Percentiles rank a stretch among this genome's conserved stretches.
phyloP scores from a whole-genome alignment of 2,797 vertebrate genomes.

The Fundulus diaphanus region DNA sequence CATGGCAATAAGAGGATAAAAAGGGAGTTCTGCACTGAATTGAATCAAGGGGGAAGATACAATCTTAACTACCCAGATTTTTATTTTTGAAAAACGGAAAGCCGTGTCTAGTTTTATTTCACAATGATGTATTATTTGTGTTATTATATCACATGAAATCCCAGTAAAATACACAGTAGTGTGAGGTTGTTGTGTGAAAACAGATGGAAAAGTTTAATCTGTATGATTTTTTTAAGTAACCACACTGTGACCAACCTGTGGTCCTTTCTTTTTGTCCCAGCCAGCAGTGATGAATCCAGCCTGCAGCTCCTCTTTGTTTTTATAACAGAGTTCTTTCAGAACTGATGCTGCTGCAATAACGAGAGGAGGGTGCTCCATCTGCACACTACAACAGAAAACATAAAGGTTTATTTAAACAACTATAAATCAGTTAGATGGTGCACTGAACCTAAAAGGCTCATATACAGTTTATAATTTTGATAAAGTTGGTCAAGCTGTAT shows the following conservation, averaged over 20 bases:
- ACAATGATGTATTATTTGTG: background rate
- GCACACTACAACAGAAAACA: constrained; percentile 71
- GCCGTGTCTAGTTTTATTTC: background rate
- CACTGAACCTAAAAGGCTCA: background rate
- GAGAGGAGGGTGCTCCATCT: constrained; percentile 82
- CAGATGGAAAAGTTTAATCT: background rate
- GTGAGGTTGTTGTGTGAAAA: background rate
- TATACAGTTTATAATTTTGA: background rate
- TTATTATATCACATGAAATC: background rate
- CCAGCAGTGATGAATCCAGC: constrained; percentile 88
- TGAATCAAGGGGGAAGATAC: background rate
- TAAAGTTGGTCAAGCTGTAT: background rate
- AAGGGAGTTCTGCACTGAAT: background rate
- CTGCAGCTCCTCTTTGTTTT: constrained; percentile 84
- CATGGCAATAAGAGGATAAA: background rate
- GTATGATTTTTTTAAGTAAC: background rate
- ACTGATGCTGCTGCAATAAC: constrained; percentile 86
- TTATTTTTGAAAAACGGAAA: background rate
- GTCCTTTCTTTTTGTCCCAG: constrained; percentile 85
- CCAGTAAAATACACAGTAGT: background rate
- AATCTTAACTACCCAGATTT: background rate
- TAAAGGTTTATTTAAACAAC: background rate
- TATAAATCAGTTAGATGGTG: background rate
- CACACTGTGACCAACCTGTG: constrained; percentile 76
- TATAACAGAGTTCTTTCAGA: constrained; percentile 85